Conservation (phyloP, 2,888 invertebrate species). For the Hyppa rectilinea region DNA sequence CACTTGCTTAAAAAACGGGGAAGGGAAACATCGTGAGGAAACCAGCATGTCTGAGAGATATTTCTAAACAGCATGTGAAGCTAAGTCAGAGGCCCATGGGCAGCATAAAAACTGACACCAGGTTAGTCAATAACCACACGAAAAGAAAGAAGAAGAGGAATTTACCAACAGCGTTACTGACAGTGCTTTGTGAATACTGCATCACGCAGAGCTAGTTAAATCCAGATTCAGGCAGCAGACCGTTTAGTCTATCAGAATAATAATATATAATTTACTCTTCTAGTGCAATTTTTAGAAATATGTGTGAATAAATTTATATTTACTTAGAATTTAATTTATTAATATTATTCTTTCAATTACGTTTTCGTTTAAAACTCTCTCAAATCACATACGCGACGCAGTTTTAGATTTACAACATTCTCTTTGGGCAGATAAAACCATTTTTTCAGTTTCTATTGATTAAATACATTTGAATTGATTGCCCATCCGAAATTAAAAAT, state of each 20-base stretch:
- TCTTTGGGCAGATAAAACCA: constrained; percentile 5
- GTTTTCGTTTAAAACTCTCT: constrained; percentile 82
- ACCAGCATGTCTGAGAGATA: too few relatives aligned
- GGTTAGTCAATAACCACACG: too few relatives aligned
- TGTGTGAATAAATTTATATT: constrained; percentile 80
- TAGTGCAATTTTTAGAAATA: constrained; percentile 87
- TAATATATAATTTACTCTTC: constrained; percentile 70
- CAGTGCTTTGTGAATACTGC: not conserved
- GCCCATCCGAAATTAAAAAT: not conserved
- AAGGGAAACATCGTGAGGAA: too few relatives aligned
- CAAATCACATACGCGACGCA: constrained; percentile 84
- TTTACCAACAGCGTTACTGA: too few relatives aligned
- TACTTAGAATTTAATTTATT: constrained; percentile 73
- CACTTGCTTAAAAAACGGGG: too few relatives aligned
- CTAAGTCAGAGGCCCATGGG: too few relatives aligned
- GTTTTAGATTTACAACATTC: constrained; percentile 76
- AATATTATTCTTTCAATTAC: constrained; percentile 75
- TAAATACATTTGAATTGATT: not conserved
- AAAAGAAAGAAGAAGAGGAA: too few relatives aligned
- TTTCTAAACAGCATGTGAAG: too few relatives aligned
- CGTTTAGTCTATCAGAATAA: constrained; percentile 47
- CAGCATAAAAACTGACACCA: too few relatives aligned
- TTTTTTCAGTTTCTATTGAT: not conserved
- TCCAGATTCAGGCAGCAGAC: not conserved
- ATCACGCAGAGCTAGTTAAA: not conserved